Percentiles rank a stretch among this genome's conserved stretches.
Conservation (phyloP, 2,888 invertebrate species). For the Caenorhabditis macrosperma region DNA sequence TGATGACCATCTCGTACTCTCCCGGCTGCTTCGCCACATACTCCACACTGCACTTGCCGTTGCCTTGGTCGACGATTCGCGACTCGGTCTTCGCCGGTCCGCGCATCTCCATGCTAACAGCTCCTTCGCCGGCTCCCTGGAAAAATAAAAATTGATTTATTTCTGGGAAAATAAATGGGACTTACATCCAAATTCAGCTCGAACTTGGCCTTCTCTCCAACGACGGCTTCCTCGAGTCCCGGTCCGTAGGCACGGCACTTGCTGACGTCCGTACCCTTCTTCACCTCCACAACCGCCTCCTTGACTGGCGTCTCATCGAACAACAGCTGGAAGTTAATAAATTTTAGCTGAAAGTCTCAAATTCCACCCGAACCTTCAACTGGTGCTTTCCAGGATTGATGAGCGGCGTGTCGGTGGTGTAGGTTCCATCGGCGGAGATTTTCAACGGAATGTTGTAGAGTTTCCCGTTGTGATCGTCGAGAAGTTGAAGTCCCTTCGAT, state of each 20-base stretch:
- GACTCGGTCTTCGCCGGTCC: conserved; percentile 92
- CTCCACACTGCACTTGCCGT: conserved; percentile 94
- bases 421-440: conserved; percentile 35
- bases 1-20: conserved; percentile 83
- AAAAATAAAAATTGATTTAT: neutral
- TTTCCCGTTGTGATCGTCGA: conserved; percentile 54
- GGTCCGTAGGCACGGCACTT: conserved; percentile 58
- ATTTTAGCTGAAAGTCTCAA: too few relatives aligned
- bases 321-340: conserved; percentile 52
- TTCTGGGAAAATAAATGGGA: neutral
- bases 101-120: conserved; percentile 94
- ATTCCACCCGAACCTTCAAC: conserved; percentile 2
- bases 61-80: conserved; percentile 86
- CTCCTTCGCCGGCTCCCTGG: conserved; percentile 93
- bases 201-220: conserved; percentile 61
- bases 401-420: conserved; percentile 30
- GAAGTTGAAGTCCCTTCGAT: conserved; percentile 39
- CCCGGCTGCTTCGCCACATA: conserved; percentile 96
- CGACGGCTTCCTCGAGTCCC: conserved; percentile 56
- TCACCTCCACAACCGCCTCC: conserved; percentile 43
- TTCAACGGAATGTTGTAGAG: conserved; percentile 48
- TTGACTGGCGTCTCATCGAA: conserved; percentile 63
- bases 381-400: conserved; percentile 47
- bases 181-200: conserved; percentile 62
- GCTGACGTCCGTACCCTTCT: conserved; percentile 56